Evolutionary conservation across 2,113 vertebrate species (phyloP).

Genomic region (Erythrocercus mccallii): DNA sequence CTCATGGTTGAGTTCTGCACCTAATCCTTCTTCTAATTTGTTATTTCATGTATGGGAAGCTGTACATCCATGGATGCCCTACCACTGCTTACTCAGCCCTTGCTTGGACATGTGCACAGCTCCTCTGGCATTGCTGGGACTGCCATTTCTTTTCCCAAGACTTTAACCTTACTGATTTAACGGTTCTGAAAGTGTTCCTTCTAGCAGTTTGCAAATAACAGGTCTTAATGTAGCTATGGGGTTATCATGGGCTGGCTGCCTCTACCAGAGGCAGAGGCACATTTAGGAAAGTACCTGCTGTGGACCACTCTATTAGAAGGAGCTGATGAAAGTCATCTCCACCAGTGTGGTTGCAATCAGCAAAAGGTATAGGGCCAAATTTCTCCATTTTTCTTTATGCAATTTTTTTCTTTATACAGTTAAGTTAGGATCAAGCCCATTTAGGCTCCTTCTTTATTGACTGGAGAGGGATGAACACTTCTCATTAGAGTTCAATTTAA

Average conservation of each 20-base stretch:
- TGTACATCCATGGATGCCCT: background rate
- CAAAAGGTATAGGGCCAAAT: background rate
- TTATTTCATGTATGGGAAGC: background rate
- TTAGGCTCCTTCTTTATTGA: background rate
- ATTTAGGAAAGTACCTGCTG: background rate
- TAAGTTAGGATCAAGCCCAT: background rate
- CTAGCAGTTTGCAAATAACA: background rate
- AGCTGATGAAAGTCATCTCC: background rate
- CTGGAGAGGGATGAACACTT: background rate
- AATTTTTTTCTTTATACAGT: background rate
- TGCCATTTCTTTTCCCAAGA: background rate
- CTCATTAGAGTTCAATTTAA: background rate
- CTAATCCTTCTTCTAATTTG: background rate
- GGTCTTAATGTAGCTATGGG: too few relatives aligned
- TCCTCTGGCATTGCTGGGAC: background rate
- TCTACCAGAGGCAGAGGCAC: background rate
- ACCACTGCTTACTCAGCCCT: background rate
- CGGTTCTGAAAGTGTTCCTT: background rate
- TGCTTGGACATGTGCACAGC: background rate
- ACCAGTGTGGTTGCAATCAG: background rate
- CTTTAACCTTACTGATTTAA: background rate
- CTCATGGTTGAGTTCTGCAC: background rate
- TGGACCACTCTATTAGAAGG: background rate
- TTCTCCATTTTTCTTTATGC: background rate
- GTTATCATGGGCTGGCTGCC: background rate